Conservation (phyloP, 2,113 vertebrate species). For the Xenus cinereus region DNA sequence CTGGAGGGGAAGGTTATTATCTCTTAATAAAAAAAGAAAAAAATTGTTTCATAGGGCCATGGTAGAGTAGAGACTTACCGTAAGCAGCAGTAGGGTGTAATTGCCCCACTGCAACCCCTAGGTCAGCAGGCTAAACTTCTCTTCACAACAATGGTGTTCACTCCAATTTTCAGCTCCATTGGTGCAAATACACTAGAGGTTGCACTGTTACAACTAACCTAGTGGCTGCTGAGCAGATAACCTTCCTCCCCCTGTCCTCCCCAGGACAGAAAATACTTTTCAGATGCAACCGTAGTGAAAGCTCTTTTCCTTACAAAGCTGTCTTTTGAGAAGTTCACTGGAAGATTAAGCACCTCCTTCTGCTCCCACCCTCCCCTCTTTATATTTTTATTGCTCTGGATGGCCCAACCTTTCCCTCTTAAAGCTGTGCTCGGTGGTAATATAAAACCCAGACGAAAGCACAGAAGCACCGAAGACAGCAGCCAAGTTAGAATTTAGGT, state of each 20-base stretch:
- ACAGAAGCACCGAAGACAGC: conserved; percentile 12
- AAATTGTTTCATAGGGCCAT: background rate
- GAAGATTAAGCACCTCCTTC: conserved; percentile 52
- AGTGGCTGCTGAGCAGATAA: background rate
- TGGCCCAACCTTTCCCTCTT: conserved; percentile 44
- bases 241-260: background rate
- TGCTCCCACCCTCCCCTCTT: background rate
- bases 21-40: background rate
- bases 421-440: conserved; percentile 12
- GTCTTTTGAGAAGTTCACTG: conserved; percentile 29
- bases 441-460: conserved; percentile 58
- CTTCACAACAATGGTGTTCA: background rate
- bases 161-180: conserved; percentile 62
- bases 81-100: background rate
- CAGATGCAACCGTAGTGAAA: background rate
- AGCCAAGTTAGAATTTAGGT: conserved; percentile 67
- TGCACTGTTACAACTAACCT: background rate
- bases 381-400: conserved; percentile 49
- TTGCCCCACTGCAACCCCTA: conserved; percentile 13
- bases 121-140: background rate
- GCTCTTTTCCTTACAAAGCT: conserved; percentile 3
- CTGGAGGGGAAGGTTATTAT: background rate
- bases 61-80: background rate
- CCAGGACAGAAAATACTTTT: background rate
- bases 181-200: conserved; percentile 27